phyloP scores from a whole-genome alignment of 2,113 vertebrate genomes.

The Dunckerocampus dactyliophorus region DNA sequence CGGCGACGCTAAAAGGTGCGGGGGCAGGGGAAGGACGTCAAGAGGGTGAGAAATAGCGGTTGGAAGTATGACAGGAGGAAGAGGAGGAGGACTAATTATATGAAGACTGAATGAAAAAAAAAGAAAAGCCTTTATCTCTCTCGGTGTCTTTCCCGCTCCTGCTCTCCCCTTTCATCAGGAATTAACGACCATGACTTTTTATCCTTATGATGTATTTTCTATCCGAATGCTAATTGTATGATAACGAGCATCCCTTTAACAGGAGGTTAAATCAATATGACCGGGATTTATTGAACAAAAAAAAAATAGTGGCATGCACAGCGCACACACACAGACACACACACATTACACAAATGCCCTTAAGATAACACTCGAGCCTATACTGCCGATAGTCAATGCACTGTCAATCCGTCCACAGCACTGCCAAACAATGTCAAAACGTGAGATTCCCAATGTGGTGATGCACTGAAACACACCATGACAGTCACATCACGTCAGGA shows the following conservation, averaged over 20 bases:
- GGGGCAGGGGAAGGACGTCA: conserved; percentile 48
- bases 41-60: conserved; percentile 47
- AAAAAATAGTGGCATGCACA: conserved; percentile 60
- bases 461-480: conserved; percentile 19
- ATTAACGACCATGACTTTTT: conserved; percentile 77
- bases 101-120: conserved; percentile 69
- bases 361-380: conserved; percentile 52
- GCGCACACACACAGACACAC: conserved; percentile 30
- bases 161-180: conserved; percentile 70
- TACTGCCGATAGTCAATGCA: conserved; percentile 68
- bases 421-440: conserved; percentile 45
- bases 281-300: conserved; percentile 29
- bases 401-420: conserved; percentile 56
- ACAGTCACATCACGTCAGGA: conserved; percentile 7
- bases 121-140: conserved; percentile 55
- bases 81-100: conserved; percentile 63
- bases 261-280: conserved; percentile 68
- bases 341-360: conserved; percentile 31
- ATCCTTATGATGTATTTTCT: conserved; percentile 74
- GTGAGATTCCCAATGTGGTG: conserved; percentile 7
- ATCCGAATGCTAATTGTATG: conserved; percentile 73
- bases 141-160: conserved; percentile 18
- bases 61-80: conserved; percentile 39
- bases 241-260: conserved; percentile 79
- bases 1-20: conserved; percentile 51